Base-by-base conservation (phyloP, 2,797 vertebrate species). In the Catostomus latipinnis region DNA sequence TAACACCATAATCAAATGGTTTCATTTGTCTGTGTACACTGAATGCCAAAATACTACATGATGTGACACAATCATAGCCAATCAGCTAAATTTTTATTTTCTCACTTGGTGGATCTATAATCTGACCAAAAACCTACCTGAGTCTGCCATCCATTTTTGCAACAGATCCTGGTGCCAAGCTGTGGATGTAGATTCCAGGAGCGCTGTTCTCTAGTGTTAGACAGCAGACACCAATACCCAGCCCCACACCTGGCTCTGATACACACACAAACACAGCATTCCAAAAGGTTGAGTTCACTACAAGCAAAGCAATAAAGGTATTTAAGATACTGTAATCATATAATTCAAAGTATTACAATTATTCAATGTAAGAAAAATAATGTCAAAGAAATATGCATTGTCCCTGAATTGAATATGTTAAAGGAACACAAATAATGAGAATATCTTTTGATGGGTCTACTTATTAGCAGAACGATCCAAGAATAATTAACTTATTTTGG, bases 91-190 rank as follows among this genome's bases (percentile, higher is more conserved):
- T 34, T 34, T 34, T 0, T 0, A 4, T 34, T 34, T 34, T 34
- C 34, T 34, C 34, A 34, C 58, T 48, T 43, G 14, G 14, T 45
- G 46, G 22, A 63, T 14, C 12, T 68, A 16, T 50, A 60, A 34
- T 34, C 34, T 50, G 46, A 56, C 0, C 46, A 67, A 54, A 72
- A 68, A 46, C 48, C 5, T 63, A 98, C 97, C 97, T 98, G 84
- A 99, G 93, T 81, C 96, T 96, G 83, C 96, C 91, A 74, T 99
- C 98, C 95, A 98, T 96, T 93, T 98, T 98, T 85, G 97, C 95
- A 81, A 97, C 97, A 0, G 97, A 99, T 69, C 97, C 97, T 0
- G 98, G 95, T 2, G 97, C 96, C 75, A 99, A 90, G 82, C 96
- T 98, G 85, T 99, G 96, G 82, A 98, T 98, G 87, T 98, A 99